These are phyloP conservation scores for Aphelenchoides fujianensis DNA, from an alignment of 1,140 invertebrate species.

Conservation along the genomic window DNA sequence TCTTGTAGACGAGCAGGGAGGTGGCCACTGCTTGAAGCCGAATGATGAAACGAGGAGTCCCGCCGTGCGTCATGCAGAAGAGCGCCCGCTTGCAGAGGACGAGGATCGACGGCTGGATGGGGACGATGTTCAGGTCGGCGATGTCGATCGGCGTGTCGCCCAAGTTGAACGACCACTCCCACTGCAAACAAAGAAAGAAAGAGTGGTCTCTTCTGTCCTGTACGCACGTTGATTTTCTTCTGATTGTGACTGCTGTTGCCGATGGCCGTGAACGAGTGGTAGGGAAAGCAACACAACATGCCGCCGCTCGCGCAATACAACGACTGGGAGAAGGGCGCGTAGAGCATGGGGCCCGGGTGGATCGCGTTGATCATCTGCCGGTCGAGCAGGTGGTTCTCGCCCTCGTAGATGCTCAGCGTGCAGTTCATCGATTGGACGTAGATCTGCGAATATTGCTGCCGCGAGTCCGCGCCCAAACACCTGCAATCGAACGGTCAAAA, in stretches of 20 bases:
- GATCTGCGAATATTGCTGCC: conserved; percentile 28
- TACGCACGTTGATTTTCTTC: background rate
- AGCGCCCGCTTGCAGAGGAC: conserved; percentile 41
- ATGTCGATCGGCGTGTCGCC: conserved; percentile 47
- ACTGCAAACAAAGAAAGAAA: conserved; percentile 32
- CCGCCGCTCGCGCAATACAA: conserved; percentile 26
- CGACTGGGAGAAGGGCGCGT: conserved; percentile 36
- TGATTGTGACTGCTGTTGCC: background rate
- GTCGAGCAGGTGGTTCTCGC: conserved; percentile 40
- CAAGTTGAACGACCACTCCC: conserved; percentile 45
- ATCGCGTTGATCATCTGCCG: conserved; percentile 29
- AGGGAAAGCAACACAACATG: background rate
- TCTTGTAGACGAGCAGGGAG: conserved; percentile 32
- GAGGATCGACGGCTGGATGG: conserved; percentile 47
- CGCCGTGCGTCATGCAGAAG: conserved; percentile 52
- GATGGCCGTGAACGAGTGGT: conserved; percentile 27
- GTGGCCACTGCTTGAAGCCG: conserved; percentile 43
- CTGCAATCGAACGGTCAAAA: conserved; percentile 1
- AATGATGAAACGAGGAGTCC: conserved; percentile 38
- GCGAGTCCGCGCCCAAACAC: conserved; percentile 29
- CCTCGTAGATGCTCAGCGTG: conserved; percentile 37
- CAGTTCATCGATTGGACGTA: conserved; percentile 48
- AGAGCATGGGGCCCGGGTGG: conserved; percentile 44
- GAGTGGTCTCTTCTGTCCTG: background rate
- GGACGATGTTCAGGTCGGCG: conserved; percentile 20